Evolutionary conservation across 2,113 vertebrate genomes (phyloP).

Genomic region (Scortum barcoo): DNA sequence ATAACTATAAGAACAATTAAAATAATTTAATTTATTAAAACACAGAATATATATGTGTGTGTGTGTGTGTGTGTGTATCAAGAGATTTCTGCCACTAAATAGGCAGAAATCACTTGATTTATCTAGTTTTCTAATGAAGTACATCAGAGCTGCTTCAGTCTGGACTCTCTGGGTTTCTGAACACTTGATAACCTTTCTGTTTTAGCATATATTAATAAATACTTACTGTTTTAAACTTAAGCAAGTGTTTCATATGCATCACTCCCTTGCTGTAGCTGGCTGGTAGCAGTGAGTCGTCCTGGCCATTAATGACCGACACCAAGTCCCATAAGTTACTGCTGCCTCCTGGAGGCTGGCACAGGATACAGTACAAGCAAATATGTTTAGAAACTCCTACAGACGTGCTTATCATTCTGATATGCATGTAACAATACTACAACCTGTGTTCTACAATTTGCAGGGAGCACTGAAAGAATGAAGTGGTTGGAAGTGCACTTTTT

Average conservation of each 20-base stretch:
- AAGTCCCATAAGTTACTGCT: slow-evolving; percentile 97
- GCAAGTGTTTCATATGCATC: slow-evolving; percentile 96
- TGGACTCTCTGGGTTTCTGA: background rate
- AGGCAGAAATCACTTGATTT: background rate
- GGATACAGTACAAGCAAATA: slow-evolving; percentile 9
- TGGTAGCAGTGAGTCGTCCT: slow-evolving; percentile 96
- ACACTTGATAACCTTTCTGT: background rate
- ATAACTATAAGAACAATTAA: too few species aligned
- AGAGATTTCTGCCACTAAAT: too few species aligned
- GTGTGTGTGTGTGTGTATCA: too few species aligned
- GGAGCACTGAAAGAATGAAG: too few species aligned
- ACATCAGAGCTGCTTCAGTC: too few species aligned
- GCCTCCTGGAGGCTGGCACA: slow-evolving; percentile 90
- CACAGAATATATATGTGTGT: too few species aligned
- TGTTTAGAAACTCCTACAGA: slow-evolving; percentile 7
- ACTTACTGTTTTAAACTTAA: slow-evolving; percentile 94
- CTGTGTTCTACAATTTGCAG: too few species aligned
- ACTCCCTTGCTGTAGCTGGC: slow-evolving; percentile 94
- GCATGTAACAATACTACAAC: too few species aligned
- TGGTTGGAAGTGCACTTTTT: too few species aligned
- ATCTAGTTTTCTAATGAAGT: background rate
- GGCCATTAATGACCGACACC: slow-evolving; percentile 92
- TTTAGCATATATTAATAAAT: too few species aligned
- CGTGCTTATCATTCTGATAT: background rate
- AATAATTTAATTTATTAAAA: too few species aligned